phyloP scores from a whole-genome alignment of 2,113 vertebrate species.

The Budorcas taxicolor region DNA sequence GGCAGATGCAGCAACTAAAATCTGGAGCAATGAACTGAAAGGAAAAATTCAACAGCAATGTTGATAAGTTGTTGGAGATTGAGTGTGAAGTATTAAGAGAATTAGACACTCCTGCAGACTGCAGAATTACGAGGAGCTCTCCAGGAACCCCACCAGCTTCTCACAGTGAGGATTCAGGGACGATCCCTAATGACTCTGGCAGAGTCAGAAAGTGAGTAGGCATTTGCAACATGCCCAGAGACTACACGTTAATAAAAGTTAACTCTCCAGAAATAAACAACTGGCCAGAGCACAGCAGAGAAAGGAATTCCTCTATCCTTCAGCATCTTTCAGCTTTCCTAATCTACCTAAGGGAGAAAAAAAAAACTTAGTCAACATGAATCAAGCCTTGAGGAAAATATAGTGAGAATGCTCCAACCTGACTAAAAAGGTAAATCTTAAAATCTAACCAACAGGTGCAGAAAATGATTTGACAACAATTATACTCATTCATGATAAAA shows the following conservation, averaged over 20 bases:
- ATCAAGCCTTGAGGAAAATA: not conserved
- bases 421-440: not conserved
- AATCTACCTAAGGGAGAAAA: not conserved
- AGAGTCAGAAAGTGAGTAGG: not conserved
- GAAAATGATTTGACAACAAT: not conserved
- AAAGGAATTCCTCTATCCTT: not conserved
- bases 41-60: not conserved
- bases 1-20: not conserved
- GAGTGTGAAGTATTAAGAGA: not conserved
- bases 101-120: not conserved
- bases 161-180: not conserved
- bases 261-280: not conserved
- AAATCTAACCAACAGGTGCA: not conserved
- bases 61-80: not conserved
- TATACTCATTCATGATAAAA: not conserved
- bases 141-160: not conserved
- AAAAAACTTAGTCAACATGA: not conserved
- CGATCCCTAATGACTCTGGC: too few relatives aligned
- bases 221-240: not conserved
- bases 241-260: not conserved
- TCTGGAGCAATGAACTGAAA: not conserved
- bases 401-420: not conserved
- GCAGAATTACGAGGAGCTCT: accelerated
- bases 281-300: not conserved
- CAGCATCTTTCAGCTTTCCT: not conserved